Percentiles rank a stretch among this genome's conserved stretches.
Evolutionary conservation across 2,797 vertebrate genomes (phyloP).

Genomic region (Sparidentex hasta): DNA sequence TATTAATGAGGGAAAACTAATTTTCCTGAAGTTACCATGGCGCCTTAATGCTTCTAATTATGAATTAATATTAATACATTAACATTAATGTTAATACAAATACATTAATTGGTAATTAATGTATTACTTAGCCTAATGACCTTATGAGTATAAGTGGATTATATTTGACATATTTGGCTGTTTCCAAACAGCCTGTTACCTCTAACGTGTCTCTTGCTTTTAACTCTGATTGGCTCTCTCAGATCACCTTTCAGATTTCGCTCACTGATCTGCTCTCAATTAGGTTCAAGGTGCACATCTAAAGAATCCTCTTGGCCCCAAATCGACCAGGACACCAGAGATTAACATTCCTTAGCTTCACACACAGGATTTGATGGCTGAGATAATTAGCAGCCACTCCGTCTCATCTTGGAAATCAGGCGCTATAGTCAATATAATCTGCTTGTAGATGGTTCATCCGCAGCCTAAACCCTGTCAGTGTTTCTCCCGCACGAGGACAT

Average conservation of each 20-base stretch:
- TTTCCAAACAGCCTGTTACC: conserved; percentile 62
- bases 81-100: conserved; percentile 63
- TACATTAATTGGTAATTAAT: conserved; percentile 60
- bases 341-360: conserved; percentile 34
- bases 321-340: conserved; percentile 14
- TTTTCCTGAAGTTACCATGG: conserved; percentile 46
- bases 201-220: conserved; percentile 12
- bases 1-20: conserved; percentile 70
- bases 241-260: conserved; percentile 34
- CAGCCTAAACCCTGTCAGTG: conserved; percentile 12
- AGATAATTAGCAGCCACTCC: conserved; percentile 52
- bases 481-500: conserved; percentile 13
- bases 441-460: conserved; percentile 24
- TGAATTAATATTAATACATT: conserved; percentile 61
- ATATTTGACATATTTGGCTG: conserved; percentile 26
- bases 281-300: conserved; percentile 12
- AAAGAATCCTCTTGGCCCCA: conserved; percentile 13
- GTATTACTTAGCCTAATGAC: conserved; percentile 60
- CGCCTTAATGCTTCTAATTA: conserved; percentile 53
- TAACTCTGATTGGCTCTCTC: conserved; percentile 20
- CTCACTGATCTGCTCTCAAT: conserved; percentile 14
- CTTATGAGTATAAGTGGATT: conserved; percentile 32
- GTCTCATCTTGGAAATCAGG: conserved; percentile 44
- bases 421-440: conserved; percentile 41
- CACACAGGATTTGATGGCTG: conserved; percentile 35